Conservation (phyloP, 2,797 vertebrate genomes). For the Crocidura indochinensis region DNA sequence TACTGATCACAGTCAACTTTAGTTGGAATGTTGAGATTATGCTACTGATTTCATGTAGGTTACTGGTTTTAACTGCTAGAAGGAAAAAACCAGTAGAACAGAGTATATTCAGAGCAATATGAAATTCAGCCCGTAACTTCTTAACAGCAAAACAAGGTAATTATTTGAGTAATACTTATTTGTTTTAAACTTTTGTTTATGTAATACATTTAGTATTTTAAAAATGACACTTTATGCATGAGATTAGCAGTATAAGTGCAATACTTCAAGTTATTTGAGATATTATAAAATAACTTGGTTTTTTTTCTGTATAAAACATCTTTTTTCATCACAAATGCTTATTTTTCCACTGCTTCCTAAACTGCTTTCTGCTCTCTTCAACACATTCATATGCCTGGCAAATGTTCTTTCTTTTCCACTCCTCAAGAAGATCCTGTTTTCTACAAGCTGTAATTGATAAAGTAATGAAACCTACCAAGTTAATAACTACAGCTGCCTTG, state of each 20-base stretch:
- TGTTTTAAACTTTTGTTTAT: constrained; percentile 60
- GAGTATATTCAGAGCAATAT: constrained; percentile 84
- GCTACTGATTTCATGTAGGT: constrained; percentile 85
- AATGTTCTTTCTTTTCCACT: not conserved
- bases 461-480: constrained; percentile 48
- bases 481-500: constrained; percentile 55
- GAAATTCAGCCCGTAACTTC: constrained; percentile 86
- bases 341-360: not conserved
- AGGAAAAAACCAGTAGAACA: constrained; percentile 85
- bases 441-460: constrained; percentile 61
- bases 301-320: not conserved
- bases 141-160: constrained; percentile 86
- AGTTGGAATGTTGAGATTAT: constrained; percentile 77
- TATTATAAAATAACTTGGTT: no score
- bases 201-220: no score
- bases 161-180: constrained; percentile 66
- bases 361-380: not conserved
- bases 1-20: constrained; percentile 55
- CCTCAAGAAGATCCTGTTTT: not conserved
- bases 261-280: no score
- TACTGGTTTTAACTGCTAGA: constrained; percentile 88
- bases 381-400: not conserved
- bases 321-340: not conserved
- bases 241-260: no score
- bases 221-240: no score